Base-by-base conservation (phyloP, 2,888 invertebrate genomes). In the Amblyjoppa fuscipennis region DNA sequence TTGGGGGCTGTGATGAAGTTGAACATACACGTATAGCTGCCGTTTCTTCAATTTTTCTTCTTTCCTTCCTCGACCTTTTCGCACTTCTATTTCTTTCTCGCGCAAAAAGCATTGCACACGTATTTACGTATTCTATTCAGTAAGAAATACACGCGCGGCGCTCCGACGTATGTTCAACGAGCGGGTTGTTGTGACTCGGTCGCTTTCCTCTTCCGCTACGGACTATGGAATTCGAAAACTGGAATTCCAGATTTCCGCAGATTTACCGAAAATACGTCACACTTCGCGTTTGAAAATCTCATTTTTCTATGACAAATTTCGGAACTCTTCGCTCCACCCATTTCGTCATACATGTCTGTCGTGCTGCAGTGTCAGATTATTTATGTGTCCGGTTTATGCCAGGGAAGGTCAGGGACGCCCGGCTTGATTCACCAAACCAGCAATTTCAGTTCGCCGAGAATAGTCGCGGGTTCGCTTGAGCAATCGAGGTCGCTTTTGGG, bases 381-480 rank as follows among this genome's bases (percentile, higher is more conserved):
- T 13, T 78, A 28, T 53, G 71, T 13, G 41, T 1, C 16, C 20
- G n/a, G n/a, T 31, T 41, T 49, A 25, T 68, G 5, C 38, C 56
- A 75, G n/a, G 84, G 64, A 84, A 84, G 84, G 80, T 84, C 80
- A 76, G 76, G 80, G 80, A 80, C 64, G 75, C 75, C 83, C 66
- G 71, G 64, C 79, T 75, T 64, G 70, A 73, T 64, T 51, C 49
- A 61, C 70, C n/a, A 61, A 71, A 80, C 71, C 71, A 71, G 71
- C 53, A 59, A 84, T 76, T 84, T 73, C 34, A 66, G 41, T 80
- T 80, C 71, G 56, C 7, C 71, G 75, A 70, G 79, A 56, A 74
- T 28, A 49, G 70, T 41, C 70, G 31, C n/a, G 45, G 25, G 70
- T 41, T 61, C n/a, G 20, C 28, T 31, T 61, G 53, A 71, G 74